Evolutionary conservation across 1,140 invertebrate genomes (phyloP), one percentile per base, ranked within the genome.

Genomic region (Augochlora pura): DNA sequence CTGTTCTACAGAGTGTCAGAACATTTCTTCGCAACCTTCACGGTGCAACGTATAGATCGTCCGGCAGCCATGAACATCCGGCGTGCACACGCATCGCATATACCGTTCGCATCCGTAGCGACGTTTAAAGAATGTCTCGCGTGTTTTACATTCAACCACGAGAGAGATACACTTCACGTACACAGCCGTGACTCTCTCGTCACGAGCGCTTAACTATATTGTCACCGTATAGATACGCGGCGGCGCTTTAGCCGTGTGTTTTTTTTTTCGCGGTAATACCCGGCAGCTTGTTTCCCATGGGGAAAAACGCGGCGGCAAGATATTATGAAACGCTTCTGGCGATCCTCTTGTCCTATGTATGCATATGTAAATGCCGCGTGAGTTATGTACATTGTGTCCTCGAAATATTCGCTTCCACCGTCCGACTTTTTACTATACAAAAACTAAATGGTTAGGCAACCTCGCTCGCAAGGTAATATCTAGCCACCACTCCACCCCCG

Each of bases 141-240:
- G 60, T 71, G 64, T 71, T 60, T 75, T 52, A 63, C 42, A 67
- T 74, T 73, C 63, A 74, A 21, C 63, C 70, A 25, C 27, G 71
- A 74, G 77, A 67, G n/a, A n/a, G n/a, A n/a, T n/a, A n/a, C 62
- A 39, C 54, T 65, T 7, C 39, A 39, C 39, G 32, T 67, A 32
- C 63, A n/a, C 52, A 10, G 16, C 64, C 70, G 71, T 25, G 38
- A 75, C 60, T 74, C 60, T 74, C 63, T 66, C 71, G 57, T 80
- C 71, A 80, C 52, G 23, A 39, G 16, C 42, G 49, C n/a, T 75
- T 80, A 80, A 80, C 52, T 75, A 75, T 63, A 52, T 80, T 75
- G 71, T 80, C 77, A 67, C 64, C 39, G 42, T 65, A 27, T 66
- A 75, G 63, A 67, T 75, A 67, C 54, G 32, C 32, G n/a, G 6